Evolutionary conservation across 2,888 invertebrate species (phyloP).

Genomic region (Scaeva pyrastri): DNA sequence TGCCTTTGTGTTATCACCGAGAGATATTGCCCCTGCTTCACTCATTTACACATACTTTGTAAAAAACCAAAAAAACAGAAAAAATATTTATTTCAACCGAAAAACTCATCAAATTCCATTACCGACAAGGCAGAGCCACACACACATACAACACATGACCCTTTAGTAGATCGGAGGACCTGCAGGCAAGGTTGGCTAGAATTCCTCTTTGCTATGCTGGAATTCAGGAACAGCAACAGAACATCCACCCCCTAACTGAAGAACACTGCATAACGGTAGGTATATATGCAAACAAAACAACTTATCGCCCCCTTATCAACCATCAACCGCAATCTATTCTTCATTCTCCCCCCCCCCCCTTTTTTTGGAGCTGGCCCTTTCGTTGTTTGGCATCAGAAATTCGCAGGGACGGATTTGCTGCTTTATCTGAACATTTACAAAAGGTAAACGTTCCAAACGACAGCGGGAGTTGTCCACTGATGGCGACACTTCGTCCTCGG

Average conservation of each 20-base stretch:
- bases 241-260: conserved; percentile 13
- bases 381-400: conserved; percentile 3
- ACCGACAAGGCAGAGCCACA: conserved; percentile 12
- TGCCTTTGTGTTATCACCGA: background rate
- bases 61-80: background rate
- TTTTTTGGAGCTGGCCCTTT: conserved; percentile 38
- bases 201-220: conserved; percentile 32
- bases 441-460: conserved; percentile 27
- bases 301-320: conserved; percentile 56
- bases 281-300: conserved; percentile 61
- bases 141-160: conserved; percentile 25
- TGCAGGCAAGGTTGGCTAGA: background rate
- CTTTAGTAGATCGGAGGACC: conserved; percentile 6
- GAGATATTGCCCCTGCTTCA: conserved; percentile 27
- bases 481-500: too few species aligned
- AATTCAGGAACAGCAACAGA: conserved; percentile 8
- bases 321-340: conserved; percentile 58
- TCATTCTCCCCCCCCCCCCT: background rate
- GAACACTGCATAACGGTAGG: conserved; percentile 22
- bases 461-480: background rate
- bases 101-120: conserved; percentile 71
- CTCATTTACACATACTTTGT: conserved; percentile 40
- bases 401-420: conserved; percentile 27
- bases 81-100: conserved; percentile 37
- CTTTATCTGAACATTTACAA: conserved; percentile 59